phyloP scores from a whole-genome alignment of 2,113 vertebrate species.

The Felis catus region DNA sequence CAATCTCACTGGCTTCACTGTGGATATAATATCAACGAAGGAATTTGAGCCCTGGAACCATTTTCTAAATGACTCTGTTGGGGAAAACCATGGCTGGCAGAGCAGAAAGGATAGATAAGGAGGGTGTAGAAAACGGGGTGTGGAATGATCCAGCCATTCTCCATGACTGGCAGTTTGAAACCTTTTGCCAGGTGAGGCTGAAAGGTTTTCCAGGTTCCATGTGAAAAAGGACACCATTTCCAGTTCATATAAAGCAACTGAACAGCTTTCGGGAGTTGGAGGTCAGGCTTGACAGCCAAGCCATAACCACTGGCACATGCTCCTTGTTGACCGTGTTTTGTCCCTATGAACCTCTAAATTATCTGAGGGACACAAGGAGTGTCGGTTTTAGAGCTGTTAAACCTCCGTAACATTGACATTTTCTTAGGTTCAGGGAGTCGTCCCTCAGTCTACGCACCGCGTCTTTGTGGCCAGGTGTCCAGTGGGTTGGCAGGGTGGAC shows the following conservation, averaged over 20 bases:
- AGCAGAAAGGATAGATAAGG: neutral
- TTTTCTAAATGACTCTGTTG: neutral
- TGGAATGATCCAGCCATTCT: neutral
- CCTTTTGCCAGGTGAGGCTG: neutral
- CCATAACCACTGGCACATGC: neutral
- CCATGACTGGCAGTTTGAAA: neutral
- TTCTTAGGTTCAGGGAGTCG: neutral
- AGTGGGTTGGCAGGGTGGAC: too few relatives aligned
- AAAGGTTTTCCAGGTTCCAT: neutral
- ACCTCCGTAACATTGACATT: neutral
- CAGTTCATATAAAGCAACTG: neutral
- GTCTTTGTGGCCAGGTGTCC: neutral
- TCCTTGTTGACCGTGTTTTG: neutral
- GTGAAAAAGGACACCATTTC: neutral
- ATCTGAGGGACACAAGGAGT: neutral
- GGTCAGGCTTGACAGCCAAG: neutral
- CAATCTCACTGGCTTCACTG: neutral
- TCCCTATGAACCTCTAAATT: neutral
- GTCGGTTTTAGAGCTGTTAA: neutral
- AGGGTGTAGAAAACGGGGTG: neutral
- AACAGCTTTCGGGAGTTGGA: neutral
- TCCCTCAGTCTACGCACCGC: neutral
- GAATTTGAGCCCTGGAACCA: neutral
- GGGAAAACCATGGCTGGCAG: neutral
- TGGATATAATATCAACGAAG: neutral